Conservation (phyloP, 2,113 vertebrate genomes). For the Parotia lawesii region DNA sequence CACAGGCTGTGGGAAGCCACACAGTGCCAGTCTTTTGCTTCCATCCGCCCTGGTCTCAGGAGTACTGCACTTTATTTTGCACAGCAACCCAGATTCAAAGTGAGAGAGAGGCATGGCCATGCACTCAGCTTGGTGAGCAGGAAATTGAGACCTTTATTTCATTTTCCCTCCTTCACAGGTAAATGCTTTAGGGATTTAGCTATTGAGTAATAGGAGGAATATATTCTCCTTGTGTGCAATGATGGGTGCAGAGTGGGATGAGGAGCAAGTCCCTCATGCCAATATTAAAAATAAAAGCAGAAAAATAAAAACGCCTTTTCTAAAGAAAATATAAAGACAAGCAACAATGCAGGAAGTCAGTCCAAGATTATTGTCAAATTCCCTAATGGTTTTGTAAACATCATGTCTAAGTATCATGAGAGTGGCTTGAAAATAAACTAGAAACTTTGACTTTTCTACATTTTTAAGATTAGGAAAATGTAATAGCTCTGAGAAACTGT, state of each 20-base stretch:
- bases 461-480: background rate
- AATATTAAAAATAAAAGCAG: background rate
- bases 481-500: background rate
- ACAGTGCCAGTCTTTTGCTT: background rate
- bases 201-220: background rate
- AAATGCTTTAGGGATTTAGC: background rate
- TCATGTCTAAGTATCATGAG: background rate
- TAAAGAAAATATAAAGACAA: background rate
- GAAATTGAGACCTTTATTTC: background rate
- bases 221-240: background rate
- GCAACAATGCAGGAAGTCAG: background rate
- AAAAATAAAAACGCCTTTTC: background rate
- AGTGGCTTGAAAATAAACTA: background rate
- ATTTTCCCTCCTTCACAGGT: background rate
- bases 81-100: background rate
- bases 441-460: background rate
- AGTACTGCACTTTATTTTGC: background rate
- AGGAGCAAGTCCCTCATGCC: background rate
- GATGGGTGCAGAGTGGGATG: background rate
- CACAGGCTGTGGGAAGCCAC: background rate
- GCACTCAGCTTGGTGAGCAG: background rate
- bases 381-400: background rate
- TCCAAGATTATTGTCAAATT: background rate
- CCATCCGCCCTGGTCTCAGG: background rate
- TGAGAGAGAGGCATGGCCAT: background rate